Evolutionary conservation across 2,888 invertebrate species (phyloP), one percentile per base, ranked within the genome.

Genomic region (Epicampocera succincta): DNA sequence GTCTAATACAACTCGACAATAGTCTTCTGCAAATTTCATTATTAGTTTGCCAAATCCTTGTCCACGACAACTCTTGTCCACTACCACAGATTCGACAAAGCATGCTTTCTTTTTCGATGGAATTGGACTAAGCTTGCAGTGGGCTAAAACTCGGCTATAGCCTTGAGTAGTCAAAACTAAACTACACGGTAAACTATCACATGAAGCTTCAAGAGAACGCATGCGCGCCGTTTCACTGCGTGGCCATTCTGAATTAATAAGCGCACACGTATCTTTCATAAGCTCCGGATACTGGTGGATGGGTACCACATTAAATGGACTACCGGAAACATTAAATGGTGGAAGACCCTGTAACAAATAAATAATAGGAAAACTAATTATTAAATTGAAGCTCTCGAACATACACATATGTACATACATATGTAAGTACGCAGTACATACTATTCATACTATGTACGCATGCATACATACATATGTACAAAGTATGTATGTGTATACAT

Each of bases 211-310:
- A 63, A 97, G 91, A 65, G 95, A 95, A 89, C 94, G 93, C 92
- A 96, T 93, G 87, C 97, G 93, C 76, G 96, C 95, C 44, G 94
- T 94, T 89, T 94, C 94, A 87, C 96, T 96, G 86, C 96, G 93
- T 83, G 95, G 95, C 97, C 97, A 97, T 92, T 97, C 96, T n/a
- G 94, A 93, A 90, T 97, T 97, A 84, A 97, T 94, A 74, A 97
- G 92, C 85, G 93, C 92, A 88, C 95, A 95, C 88, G 96, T 96
- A 87, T 94, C 92, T 88, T 92, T 92, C 85, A 94, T 92, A 88
- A 94, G 93, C 89, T 96, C 93, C 52, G 95, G 94, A 87, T 94
- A 92, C 86, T 94, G 92, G 88, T 96, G 96, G 82, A 96, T 92
- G 79, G 94, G 94, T 86, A 95, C 92, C 84, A 96, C 93, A 87